A percentile compares a stretch with the other conserved stretches of the same genome.
phyloP scores from a whole-genome alignment of 2,888 invertebrate genomes.

The Anagyrus pseudococci region DNA sequence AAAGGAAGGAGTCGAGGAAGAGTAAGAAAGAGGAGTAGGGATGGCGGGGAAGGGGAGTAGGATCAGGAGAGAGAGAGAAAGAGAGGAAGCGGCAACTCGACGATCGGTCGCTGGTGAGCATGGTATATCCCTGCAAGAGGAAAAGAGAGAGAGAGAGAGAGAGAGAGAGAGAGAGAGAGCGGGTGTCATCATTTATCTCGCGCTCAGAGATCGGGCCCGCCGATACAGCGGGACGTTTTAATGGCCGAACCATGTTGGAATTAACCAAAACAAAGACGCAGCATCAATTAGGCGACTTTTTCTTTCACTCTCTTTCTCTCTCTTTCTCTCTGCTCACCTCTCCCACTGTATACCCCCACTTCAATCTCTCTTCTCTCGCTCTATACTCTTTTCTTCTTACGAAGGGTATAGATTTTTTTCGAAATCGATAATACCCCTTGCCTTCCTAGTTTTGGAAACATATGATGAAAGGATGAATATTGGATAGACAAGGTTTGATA shows the following conservation, averaged over 20 bases:
- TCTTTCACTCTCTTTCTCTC: constrained; percentile 32
- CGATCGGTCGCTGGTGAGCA: constrained; percentile 55
- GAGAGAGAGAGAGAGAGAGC: constrained; percentile 14
- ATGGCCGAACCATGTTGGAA: constrained; percentile 75
- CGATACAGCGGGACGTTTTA: constrained; percentile 72
- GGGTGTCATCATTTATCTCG: constrained; percentile 66
- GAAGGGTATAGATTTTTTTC: constrained; percentile 32
- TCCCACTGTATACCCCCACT: not conserved
- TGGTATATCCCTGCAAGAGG: no score
- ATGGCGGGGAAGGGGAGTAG: not conserved
- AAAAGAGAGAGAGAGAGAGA: not conserved
- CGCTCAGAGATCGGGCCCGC: constrained; percentile 66
- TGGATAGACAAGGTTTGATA: no score
- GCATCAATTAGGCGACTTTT: constrained; percentile 70
- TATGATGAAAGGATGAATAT: no score
- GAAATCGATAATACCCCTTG: no score
- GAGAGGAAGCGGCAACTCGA: not conserved
- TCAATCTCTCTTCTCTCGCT: constrained; percentile 1
- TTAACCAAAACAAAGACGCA: constrained; percentile 75
- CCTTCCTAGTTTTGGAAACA: no score
- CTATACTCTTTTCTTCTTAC: constrained; percentile 10
- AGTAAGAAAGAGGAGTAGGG: no score
- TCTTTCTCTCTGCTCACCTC: constrained; percentile 12
- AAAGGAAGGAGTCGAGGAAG: not conserved
- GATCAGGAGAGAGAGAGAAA: not conserved